Base-by-base conservation (phyloP, 2,113 vertebrate genomes). In the Rhadina sibilatrix region DNA sequence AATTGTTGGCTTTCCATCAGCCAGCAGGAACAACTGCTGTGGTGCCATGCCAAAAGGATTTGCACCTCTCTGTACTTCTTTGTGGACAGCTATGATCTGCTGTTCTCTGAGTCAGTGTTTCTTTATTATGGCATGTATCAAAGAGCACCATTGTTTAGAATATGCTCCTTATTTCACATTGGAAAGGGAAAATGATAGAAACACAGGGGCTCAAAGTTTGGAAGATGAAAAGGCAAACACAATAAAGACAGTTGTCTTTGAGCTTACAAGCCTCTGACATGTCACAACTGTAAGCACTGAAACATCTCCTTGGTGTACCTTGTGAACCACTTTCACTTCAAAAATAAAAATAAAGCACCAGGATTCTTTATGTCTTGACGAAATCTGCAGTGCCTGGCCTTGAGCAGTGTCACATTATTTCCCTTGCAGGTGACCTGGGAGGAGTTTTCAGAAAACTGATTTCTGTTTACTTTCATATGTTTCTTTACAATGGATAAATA, bases 151-250 rank as follows among this genome's bases (percentile, higher is more conserved):
- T 86, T 96, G 93, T 95, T 96, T 95, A 95, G 94, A 96, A 89
- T 94, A 93, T 95, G 86, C 96, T 94, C 90, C 95, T 96, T 95
- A 93, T 92, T 92, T 96, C 92, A 89, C 76, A 78, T 37, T 0
- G 77, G 72, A 93, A 94, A 90, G 42, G 52, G 69, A 95, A 95
- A 96, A 92, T 68, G 86, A 93, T 95, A 82, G 83, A 68, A 96
- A 96, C 92, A 92, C 28, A 56, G 30, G 76, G 88, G 79, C 95
- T 97, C 93, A 92, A 96, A 86, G 88, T 95, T 94, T 94, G 86
- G 72, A 94, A 95, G 96, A 97, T 96, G 94, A 97, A 97, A 97
- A 97, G 96, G 65, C 89, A 93, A 95, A 78, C 72, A 96, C 94
- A 95, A 94, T 96, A 94, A 92, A 96, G 96, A 94, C 93, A 86